Conservation (phyloP, 2,113 vertebrate species). For the Phocoena phocoena region DNA sequence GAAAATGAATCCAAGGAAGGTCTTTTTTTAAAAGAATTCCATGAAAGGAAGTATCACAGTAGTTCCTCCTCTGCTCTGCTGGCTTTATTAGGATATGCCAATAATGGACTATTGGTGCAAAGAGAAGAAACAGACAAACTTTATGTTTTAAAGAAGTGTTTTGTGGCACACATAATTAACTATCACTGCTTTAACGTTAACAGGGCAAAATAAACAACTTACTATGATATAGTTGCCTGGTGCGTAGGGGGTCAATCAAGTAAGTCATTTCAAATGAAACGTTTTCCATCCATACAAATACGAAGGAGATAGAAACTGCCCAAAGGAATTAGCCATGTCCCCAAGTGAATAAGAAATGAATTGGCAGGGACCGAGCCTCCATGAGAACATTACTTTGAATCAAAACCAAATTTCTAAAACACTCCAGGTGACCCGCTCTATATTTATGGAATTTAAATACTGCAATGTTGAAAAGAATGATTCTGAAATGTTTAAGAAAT, state of each 20-base stretch:
- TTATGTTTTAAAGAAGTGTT: background rate
- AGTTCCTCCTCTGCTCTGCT: background rate
- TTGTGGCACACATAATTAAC: background rate
- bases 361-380: constrained; percentile 20
- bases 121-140: background rate
- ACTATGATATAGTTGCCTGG: background rate
- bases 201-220: constrained; percentile 1
- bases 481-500: constrained; percentile 26
- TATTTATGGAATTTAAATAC: constrained; percentile 45
- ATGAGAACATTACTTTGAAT: constrained; percentile 67
- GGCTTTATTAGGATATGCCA: background rate
- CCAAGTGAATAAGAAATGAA: constrained; percentile 48
- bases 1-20: background rate
- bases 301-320: constrained; percentile 43
- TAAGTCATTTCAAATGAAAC: constrained; percentile 28
- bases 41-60: background rate
- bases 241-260: background rate
- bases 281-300: constrained; percentile 4
- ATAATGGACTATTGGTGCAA: background rate
- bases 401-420: constrained; percentile 69
- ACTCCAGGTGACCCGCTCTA: constrained; percentile 43
- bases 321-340: constrained; percentile 39
- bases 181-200: background rate
- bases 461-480: constrained; percentile 35
- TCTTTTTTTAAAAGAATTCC: background rate